A percentile compares a stretch with the other conserved stretches of the same genome.
phyloP scores from a whole-genome alignment of 2,888 invertebrate species.

The Pollenia labialis region DNA sequence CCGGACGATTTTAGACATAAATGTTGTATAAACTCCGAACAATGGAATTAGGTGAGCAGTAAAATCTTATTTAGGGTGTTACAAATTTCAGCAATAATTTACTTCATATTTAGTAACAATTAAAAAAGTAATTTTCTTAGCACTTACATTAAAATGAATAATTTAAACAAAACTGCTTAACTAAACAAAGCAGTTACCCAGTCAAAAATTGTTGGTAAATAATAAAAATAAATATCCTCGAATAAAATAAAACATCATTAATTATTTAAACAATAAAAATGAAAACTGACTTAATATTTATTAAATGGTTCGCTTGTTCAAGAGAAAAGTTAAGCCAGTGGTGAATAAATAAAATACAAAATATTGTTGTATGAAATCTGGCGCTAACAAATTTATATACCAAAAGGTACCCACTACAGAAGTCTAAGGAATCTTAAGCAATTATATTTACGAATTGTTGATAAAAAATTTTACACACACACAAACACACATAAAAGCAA shows the following conservation, averaged over 20 bases:
- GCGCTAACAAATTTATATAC: slow-evolving; percentile 42
- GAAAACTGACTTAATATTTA: neutral
- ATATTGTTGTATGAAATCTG: slow-evolving; percentile 18
- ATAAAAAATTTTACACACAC: neutral
- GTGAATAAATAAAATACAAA: slow-evolving; percentile 15
- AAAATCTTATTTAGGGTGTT: no score
- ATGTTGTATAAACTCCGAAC: neutral
- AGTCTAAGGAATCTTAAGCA: slow-evolving; percentile 39
- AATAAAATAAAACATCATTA: slow-evolving; percentile 3
- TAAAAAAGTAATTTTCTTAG: slow-evolving; percentile 30
- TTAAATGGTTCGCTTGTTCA: slow-evolving; percentile 40
- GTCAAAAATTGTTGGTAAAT: neutral
- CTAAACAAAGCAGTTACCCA: slow-evolving; percentile 14
- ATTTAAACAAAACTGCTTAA: slow-evolving; percentile 18
- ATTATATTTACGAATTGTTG: slow-evolving; percentile 56
- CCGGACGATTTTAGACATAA: slow-evolving; percentile 4
- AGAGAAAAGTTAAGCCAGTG: neutral
- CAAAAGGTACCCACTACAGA: slow-evolving; percentile 37
- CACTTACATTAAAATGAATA: neutral
- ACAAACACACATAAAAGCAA: neutral
- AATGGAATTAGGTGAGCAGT: neutral
- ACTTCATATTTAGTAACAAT: slow-evolving; percentile 6
- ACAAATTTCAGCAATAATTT: no score
- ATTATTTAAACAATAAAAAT: slow-evolving; percentile 25
- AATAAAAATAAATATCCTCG: slow-evolving; percentile 8